These are phyloP conservation scores for Tenebrio molitor DNA, from an alignment of 1,140 invertebrate genomes.

Conservation along the genomic window DNA sequence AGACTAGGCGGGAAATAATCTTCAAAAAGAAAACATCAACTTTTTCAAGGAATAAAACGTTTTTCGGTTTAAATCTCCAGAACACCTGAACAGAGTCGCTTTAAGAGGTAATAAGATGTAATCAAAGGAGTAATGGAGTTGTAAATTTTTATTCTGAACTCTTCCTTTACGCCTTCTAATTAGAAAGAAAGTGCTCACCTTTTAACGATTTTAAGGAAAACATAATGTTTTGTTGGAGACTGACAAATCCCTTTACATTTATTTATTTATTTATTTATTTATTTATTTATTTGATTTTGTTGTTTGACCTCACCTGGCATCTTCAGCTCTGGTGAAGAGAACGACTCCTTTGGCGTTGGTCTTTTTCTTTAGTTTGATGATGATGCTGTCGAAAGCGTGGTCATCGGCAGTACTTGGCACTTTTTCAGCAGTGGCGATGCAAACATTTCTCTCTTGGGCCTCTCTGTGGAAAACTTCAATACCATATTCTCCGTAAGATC, in stretches of 20 bases:
- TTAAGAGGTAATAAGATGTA: too few species aligned
- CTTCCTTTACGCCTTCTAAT: background rate
- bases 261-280: too few species aligned
- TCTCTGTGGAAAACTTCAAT: slow-evolving; percentile 78
- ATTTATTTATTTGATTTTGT: too few species aligned
- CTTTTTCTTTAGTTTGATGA: slow-evolving; percentile 73
- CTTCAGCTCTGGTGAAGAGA: slow-evolving; percentile 79
- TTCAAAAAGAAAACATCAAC: too few species aligned
- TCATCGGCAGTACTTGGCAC: slow-evolving; percentile 75
- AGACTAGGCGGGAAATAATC: too few species aligned
- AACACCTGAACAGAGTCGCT: too few species aligned
- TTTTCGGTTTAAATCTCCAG: too few species aligned
- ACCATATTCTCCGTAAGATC: slow-evolving; percentile 75
- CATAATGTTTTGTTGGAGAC: too few species aligned
- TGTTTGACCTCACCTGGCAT: slow-evolving; percentile 73
- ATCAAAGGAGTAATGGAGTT: background rate
- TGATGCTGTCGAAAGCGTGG: slow-evolving; percentile 74
- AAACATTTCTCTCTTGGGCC: slow-evolving; percentile 78
- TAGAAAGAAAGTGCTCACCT: background rate
- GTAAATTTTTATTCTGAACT: background rate
- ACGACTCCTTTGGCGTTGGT: slow-evolving; percentile 76
- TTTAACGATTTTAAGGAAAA: background rate
- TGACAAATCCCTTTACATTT: too few species aligned
- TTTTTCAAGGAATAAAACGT: too few species aligned
- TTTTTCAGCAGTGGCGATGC: slow-evolving; percentile 81